Conservation (phyloP, 2,888 invertebrate species). For the Stratiomys singularior region DNA sequence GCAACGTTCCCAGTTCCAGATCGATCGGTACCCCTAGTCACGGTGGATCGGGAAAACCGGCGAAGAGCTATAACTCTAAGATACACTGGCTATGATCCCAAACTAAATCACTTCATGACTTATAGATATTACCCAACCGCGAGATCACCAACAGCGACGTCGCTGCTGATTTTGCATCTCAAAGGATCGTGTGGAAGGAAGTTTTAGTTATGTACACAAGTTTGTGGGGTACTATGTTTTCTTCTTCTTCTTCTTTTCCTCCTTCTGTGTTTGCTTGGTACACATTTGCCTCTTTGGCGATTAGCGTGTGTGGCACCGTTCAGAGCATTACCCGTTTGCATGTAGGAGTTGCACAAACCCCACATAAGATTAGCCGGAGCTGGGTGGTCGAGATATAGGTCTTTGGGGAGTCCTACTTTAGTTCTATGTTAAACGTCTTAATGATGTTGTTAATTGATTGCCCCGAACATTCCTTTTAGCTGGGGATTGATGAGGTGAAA, state of each 20-base stretch:
- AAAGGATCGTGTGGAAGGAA: slow-evolving; percentile 8
- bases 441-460: slow-evolving; percentile 52
- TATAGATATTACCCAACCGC: slow-evolving; percentile 33
- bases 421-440: slow-evolving; percentile 46
- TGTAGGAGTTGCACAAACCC: slow-evolving; percentile 28
- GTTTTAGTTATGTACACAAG: background rate
- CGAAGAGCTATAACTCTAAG: background rate
- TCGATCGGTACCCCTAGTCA: no score
- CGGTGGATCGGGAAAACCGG: background rate
- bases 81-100: background rate
- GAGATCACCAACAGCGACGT: slow-evolving; percentile 11
- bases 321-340: background rate
- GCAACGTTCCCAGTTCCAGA: no score
- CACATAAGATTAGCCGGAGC: background rate
- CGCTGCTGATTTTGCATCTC: slow-evolving; percentile 24
- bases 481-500: slow-evolving; percentile 48
- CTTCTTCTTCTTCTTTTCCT: background rate
- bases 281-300: background rate
- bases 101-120: slow-evolving; percentile 34
- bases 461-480: slow-evolving; percentile 19
- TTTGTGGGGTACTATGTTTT: background rate
- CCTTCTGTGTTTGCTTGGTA: background rate
- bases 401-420: background rate
- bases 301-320: slow-evolving; percentile 24
- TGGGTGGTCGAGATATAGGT: slow-evolving; percentile 35